A percentile compares a stretch with the other conserved stretches of the same genome.
phyloP scores from a whole-genome alignment of 2,113 vertebrate genomes.

The Aepyceros melampus region DNA sequence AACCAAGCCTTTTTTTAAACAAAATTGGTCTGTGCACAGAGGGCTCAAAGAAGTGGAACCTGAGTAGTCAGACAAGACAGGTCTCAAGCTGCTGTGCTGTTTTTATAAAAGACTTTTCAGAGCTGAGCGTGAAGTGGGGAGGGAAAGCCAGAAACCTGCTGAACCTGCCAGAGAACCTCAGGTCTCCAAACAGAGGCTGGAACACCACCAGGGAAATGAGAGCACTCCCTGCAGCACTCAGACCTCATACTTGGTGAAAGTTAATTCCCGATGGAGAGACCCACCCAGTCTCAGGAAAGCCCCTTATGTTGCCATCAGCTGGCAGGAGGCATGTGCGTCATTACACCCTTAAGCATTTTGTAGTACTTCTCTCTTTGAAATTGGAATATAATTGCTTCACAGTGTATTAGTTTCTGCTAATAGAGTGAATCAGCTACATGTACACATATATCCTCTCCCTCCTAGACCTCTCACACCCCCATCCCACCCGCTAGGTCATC shows the following conservation, averaged over 20 bases:
- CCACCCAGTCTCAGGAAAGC: background rate
- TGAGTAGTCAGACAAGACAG: background rate
- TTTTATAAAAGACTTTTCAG: background rate
- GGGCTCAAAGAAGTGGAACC: background rate
- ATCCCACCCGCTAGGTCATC: background rate
- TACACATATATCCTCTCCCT: background rate
- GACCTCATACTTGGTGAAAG: background rate
- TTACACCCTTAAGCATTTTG: background rate
- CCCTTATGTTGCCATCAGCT: background rate
- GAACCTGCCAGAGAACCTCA: too few species aligned
- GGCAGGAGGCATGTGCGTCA: background rate
- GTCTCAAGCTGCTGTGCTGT: background rate
- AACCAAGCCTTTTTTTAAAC: background rate
- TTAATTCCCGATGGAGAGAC: background rate
- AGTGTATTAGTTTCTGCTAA: background rate
- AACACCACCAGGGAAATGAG: background rate
- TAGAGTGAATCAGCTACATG: background rate
- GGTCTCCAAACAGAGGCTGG: background rate
- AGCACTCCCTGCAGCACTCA: background rate
- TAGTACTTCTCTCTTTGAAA: background rate
- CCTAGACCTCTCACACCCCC: fast-evolving
- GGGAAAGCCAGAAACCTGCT: background rate
- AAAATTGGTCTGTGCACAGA: background rate
- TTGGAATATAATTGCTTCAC: background rate
- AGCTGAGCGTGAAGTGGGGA: background rate